These are phyloP conservation scores for Numida meleagris DNA, from an alignment of 2,113 vertebrate genomes.

Conservation along the genomic window DNA sequence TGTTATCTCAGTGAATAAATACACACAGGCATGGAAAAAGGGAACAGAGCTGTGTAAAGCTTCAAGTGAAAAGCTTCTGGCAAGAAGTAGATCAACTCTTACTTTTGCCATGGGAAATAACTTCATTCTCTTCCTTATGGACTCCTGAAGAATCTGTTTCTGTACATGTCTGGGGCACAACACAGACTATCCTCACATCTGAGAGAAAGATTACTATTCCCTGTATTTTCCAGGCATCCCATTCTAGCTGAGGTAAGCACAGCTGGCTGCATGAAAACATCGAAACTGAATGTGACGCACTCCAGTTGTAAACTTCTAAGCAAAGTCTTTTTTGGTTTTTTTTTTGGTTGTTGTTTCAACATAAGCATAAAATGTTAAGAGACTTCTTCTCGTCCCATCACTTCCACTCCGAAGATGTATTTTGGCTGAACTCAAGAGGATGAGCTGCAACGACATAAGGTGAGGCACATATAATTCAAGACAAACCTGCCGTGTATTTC, in stretches of 20 bases:
- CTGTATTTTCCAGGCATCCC: neutral
- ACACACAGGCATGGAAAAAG: neutral
- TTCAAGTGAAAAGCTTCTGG: neutral
- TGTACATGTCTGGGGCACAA: neutral
- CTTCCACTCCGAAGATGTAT: neutral
- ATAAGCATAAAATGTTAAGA: neutral
- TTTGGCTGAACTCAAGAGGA: neutral
- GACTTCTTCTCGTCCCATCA: neutral
- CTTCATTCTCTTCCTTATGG: neutral
- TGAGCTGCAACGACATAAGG: neutral
- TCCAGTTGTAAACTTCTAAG: neutral
- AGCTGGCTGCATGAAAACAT: neutral
- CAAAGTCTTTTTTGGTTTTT: neutral
- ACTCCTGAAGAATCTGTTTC: neutral
- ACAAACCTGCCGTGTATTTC: neutral
- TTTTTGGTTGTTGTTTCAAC: neutral
- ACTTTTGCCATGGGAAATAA: neutral
- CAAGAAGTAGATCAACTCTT: neutral
- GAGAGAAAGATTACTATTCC: neutral
- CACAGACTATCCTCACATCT: neutral
- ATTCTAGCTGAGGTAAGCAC: neutral
- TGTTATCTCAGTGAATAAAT: too few species aligned
- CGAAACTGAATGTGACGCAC: rapidly evolving
- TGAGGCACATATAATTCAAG: neutral
- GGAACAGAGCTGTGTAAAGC: neutral